phyloP scores from a whole-genome alignment of 2,797 vertebrate genomes.

The Alectoris magna region DNA sequence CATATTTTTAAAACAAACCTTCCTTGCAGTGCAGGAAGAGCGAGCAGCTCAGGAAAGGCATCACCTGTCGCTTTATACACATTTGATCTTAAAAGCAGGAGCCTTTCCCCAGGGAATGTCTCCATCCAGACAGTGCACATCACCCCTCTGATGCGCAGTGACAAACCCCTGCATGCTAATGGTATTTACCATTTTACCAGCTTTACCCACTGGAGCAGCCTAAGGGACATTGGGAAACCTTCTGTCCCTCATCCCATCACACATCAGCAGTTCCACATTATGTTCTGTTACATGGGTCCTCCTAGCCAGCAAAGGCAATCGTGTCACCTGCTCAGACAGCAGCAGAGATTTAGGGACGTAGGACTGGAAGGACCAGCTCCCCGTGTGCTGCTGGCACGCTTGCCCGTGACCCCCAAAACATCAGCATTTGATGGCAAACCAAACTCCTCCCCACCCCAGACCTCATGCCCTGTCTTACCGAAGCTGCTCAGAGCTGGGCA shows the following conservation, averaged over 20 bases:
- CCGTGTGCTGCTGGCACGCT: neutral
- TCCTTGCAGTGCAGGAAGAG: neutral
- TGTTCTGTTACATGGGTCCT: neutral
- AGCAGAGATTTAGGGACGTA: neutral
- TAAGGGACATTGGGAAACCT: rapidly evolving
- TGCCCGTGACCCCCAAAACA: neutral
- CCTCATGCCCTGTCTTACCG: neutral
- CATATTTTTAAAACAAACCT: neutral
- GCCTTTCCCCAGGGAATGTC: neutral
- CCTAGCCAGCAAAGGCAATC: neutral
- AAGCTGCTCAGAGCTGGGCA: rapidly evolving
- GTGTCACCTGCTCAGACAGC: neutral
- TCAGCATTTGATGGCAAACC: neutral
- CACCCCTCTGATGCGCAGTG: neutral
- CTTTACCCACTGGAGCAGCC: neutral
- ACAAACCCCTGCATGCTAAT: rapidly evolving
- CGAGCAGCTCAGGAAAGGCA: neutral
- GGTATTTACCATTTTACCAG: no score
- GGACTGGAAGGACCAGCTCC: neutral
- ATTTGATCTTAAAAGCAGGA: neutral
- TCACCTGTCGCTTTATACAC: neutral
- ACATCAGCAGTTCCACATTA: neutral
- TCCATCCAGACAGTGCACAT: neutral
- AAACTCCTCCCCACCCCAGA: neutral
- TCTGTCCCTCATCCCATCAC: neutral